Evolutionary conservation across 1,140 invertebrate species (phyloP).

Genomic region (Drosophila punjabiensis): DNA sequence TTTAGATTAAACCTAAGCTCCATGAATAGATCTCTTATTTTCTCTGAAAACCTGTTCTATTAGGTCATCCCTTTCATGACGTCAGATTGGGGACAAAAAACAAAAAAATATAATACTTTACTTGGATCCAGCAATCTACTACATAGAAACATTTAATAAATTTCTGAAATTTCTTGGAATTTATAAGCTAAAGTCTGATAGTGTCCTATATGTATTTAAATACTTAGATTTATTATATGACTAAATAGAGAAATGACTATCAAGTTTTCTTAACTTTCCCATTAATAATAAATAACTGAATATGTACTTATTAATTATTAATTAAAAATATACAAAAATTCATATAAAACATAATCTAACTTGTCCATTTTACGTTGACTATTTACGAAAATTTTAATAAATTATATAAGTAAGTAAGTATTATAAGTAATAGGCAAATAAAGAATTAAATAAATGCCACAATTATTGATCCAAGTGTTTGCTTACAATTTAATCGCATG

Average conservation of each 20-base stretch:
- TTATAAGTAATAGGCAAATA: not conserved
- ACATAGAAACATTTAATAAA: not conserved
- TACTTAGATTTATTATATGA: not conserved
- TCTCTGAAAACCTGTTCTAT: not conserved
- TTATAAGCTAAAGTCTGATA: not conserved
- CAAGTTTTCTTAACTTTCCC: not conserved
- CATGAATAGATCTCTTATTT: not conserved
- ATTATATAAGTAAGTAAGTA: no score
- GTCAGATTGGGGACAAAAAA: not conserved
- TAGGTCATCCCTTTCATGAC: slow-evolving; percentile 10
- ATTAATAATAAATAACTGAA: not conserved
- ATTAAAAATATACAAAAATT: no score
- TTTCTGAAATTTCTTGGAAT: not conserved
- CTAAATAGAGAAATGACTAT: not conserved
- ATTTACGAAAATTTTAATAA: not conserved
- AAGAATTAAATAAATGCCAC: not conserved
- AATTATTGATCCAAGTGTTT: not conserved
- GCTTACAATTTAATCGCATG: not conserved
- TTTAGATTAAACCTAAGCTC: not conserved
- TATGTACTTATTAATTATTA: no score
- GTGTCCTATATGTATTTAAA: not conserved
- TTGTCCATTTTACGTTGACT: not conserved
- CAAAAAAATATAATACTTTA: not conserved
- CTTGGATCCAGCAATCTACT: not conserved
- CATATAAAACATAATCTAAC: no score